phyloP scores from a whole-genome alignment of 2,797 vertebrate species.

The Limnodromus scolopaceus region DNA sequence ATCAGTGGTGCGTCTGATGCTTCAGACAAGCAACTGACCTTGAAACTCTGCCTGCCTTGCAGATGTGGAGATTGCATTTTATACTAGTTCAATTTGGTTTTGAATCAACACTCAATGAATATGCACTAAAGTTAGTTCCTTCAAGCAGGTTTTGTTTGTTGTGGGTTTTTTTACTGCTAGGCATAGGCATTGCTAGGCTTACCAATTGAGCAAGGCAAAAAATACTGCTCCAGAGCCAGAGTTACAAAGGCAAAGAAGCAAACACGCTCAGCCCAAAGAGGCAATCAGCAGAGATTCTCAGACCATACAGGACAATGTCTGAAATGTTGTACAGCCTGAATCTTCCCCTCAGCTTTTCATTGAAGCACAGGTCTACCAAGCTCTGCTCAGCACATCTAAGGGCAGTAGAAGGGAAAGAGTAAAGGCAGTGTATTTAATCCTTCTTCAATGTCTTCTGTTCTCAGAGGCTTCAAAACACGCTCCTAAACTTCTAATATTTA shows the following conservation, averaged over 20 bases:
- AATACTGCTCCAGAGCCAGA: not conserved
- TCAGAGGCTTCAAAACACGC: not conserved
- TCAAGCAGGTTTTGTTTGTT: not conserved
- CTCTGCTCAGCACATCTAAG: not conserved
- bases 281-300: not conserved
- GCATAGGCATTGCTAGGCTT: not conserved
- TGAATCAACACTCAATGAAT: not conserved
- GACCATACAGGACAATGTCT: not conserved
- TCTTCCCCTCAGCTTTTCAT: fast-evolving
- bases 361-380: not conserved
- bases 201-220: not conserved
- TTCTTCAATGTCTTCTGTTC: not conserved
- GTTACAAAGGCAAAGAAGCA: not conserved
- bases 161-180: not conserved
- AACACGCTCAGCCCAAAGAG: not conserved
- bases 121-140: not conserved
- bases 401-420: not conserved
- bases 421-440: not conserved
- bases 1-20: fast-evolving
- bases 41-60: not conserved
- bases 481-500: not conserved
- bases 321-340: fast-evolving
- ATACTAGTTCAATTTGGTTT: not conserved
- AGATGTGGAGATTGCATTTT: not conserved
- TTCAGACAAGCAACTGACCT: not conserved